Evolutionary conservation across 1,140 invertebrate species (phyloP).

Genomic region (Drosophila ambigua): DNA sequence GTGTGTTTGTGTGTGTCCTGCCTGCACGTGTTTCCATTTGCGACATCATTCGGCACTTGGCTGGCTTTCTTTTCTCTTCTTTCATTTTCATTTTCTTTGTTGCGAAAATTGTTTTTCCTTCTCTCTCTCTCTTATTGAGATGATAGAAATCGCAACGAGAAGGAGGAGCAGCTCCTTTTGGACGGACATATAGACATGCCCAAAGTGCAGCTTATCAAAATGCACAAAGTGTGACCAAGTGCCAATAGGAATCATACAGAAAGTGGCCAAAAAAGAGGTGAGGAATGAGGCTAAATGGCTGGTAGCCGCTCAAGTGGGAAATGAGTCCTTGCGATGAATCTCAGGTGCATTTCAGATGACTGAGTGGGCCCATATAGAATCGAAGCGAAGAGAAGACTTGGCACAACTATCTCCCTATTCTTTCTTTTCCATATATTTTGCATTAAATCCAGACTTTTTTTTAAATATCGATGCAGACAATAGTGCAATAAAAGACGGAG

Average conservation of each 20-base stretch:
- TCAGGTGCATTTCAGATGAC: no score
- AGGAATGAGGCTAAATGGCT: constrained; percentile 32
- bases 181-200: neutral
- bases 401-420: no score
- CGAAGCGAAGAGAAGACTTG: no score
- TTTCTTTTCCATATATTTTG: no score
- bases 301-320: constrained; percentile 21
- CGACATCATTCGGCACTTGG: constrained; percentile 43
- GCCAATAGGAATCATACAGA: constrained; percentile 59
- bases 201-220: constrained; percentile 51
- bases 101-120: constrained; percentile 63
- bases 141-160: constrained; percentile 60
- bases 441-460: no score
- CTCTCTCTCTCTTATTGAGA: constrained; percentile 9
- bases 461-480: no score
- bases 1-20: constrained; percentile 25
- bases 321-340: neutral
- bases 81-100: constrained; percentile 46
- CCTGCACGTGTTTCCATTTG: constrained; percentile 75
- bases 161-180: neutral
- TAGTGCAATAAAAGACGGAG: no score
- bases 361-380: no score
- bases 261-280: constrained; percentile 37
- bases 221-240: constrained; percentile 71
- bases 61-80: constrained; percentile 47